Conservation (phyloP, 2,797 vertebrate species). For the Malacoraja senta region DNA sequence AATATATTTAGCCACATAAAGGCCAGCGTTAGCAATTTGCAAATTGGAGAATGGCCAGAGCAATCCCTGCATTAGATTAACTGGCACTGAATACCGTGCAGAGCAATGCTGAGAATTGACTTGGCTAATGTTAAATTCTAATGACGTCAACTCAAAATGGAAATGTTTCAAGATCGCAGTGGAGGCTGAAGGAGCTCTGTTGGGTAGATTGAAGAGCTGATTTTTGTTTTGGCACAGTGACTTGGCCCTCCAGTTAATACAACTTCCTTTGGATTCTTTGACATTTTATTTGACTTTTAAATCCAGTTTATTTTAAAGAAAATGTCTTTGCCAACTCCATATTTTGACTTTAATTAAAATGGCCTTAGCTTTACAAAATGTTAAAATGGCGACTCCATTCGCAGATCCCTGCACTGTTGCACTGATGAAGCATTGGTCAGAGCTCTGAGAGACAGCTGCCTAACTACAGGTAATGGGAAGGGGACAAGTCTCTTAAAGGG, state of each 20-base stretch:
- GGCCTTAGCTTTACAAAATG: neutral
- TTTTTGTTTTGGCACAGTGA: neutral
- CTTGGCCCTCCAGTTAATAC: neutral
- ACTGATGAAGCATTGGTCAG: neutral
- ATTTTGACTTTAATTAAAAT: neutral
- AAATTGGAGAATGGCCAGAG: conserved; percentile 25
- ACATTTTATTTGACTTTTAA: neutral
- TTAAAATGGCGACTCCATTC: neutral
- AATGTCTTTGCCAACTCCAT: neutral
- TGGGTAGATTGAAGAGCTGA: neutral
- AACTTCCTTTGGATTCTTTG: neutral
- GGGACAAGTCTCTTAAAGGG: neutral
- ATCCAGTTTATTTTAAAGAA: neutral
- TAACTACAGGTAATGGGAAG: neutral
- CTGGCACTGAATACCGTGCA: neutral
- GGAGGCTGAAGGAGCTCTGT: neutral
- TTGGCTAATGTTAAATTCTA: conserved; percentile 18
- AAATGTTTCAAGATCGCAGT: neutral
- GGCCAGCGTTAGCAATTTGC: conserved; percentile 2
- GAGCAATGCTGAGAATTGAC: neutral
- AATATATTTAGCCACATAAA: conserved; percentile 32
- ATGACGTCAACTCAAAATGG: neutral
- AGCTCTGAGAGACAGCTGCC: neutral
- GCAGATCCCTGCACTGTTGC: neutral
- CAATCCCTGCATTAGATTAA: neutral